A percentile compares a stretch with the other conserved stretches of the same genome.
phyloP scores from a whole-genome alignment of 2,113 vertebrate genomes.

The Chiloscyllium plagiosum region DNA sequence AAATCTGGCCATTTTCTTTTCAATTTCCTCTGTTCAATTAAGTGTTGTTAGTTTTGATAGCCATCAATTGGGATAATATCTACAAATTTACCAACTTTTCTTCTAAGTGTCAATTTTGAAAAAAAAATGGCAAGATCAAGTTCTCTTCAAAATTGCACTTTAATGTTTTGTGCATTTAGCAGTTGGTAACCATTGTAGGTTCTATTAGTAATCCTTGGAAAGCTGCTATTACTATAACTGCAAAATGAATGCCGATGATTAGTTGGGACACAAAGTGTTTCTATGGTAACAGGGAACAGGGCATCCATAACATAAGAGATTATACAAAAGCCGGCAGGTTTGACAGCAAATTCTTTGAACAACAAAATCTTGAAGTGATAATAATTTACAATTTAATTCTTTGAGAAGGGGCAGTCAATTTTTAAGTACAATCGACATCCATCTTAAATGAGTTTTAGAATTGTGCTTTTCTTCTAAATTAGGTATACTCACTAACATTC shows the following conservation, averaged over 20 bases:
- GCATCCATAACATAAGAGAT: not conserved
- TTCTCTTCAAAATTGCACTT: not conserved
- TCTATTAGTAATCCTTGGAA: not conserved
- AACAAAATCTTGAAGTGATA: not conserved
- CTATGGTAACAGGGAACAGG: not conserved
- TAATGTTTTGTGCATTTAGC: not conserved
- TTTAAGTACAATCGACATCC: not conserved
- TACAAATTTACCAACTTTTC: not conserved
- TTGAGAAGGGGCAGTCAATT: not conserved
- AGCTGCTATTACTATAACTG: not conserved
- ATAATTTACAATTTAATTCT: not conserved
- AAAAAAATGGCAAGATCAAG: not conserved
- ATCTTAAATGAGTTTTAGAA: slow-evolving; percentile 20
- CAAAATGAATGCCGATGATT: not conserved
- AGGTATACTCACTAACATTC: slow-evolving; percentile 32
- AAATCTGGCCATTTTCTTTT: not conserved
- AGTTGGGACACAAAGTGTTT: not conserved
- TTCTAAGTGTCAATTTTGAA: not conserved
- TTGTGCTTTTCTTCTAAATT: slow-evolving; percentile 11
- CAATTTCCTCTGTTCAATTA: not conserved
- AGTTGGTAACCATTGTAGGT: not conserved
- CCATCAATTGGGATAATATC: not conserved
- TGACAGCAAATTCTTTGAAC: not conserved
- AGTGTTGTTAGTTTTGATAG: not conserved
- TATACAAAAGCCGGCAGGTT: not conserved